Base-by-base conservation (phyloP, 2,888 invertebrate species). In the Spisula solida region DNA sequence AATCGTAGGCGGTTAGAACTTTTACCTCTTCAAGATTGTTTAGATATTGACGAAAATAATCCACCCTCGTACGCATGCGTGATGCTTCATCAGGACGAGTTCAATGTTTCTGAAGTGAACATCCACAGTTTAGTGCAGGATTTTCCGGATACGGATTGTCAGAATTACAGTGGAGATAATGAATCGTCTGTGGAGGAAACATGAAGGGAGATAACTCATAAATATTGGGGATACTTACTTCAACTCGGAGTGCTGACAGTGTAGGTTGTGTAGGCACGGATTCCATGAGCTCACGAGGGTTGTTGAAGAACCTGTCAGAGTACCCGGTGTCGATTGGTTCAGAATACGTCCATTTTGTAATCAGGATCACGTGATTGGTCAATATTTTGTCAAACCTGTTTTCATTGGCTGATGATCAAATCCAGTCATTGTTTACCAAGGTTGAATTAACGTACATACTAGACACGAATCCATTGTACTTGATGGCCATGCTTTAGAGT, bases 31-130 rank as follows among this genome's bases (percentile, higher is more conserved):
- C 70, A 81, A n/a, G 60, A 81, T 18, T 81, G 88, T 31, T 34
- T 81, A 14, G 88, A 84, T 31, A 81, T 55, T 70, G 66, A 88
- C 48, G 85, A 83, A 16, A 82, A 70, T 25, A 81, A 87, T 25
- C 92, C 92, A 55, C 92, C 92, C 18, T 86, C 90, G 12, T 92
- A 92, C 87, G 86, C 87, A 31, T 91, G 92, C 56, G 92, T 92
- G 8, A 90, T 92, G 90, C 55, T 86, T n/a, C 88, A 89, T 78
- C 83, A 89, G 56, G 92, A 92, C 0, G 82, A 81, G 47, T 92
- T 88, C 41, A 70, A 88, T 51, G 81, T 92, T 60, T 92, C 92
- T 1, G 87, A 88, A 34, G 41, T 14, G 18, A 85, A 85, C 66
- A 85, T 91, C 48, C 48, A 81, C 60, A 56, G 29, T 25, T 60